Base-by-base conservation (phyloP, 2,888 invertebrate species). In the Yponomeuta sedellus region DNA sequence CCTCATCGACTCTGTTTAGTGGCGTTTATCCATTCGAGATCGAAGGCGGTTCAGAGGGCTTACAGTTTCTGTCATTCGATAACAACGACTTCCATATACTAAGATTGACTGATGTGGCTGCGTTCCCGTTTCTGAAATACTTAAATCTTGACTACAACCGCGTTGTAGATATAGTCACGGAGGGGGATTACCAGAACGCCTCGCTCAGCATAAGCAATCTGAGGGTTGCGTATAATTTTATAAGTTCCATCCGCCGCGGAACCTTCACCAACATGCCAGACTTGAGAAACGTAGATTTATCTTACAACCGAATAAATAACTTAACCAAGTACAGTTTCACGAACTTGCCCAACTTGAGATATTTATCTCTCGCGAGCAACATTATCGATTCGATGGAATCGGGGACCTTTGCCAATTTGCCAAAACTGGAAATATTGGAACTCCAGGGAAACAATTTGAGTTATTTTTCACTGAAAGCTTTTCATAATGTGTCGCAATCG, bases 71-170 rank as follows among this genome's bases (percentile, higher is more conserved):
- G 68, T 96, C 97, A 0, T 88, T 97, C 75, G 97, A 97, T 82
- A 97, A 97, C 85, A 97, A 97, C 77, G 96, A 96, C 78, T 94
- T 97, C 73, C 94, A 95, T 79, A 92, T 92, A 16, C 89, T 97
- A 19, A 93, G 94, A 66, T 92, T 94, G 59, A 93, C 94, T n/a
- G 94, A 96, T 8, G 92, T 97, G 58, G 93, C 94, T 68, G 92
- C 93, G 64, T 93, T 96, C 80, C 92, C 92, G 10, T 94, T 94
- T 76, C 79, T 96, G 34, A 95, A 95, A 77, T 97, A 97, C 85
- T 91, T 97, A 67, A 97, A 97, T 83, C 87, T 98, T 76, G 97
- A 97, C 77, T 96, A 96, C 66, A 98, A 98, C 85, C 93, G 95
- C 74, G 92, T 98, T 12, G 93, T 94, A 69, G 92, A 93, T 61